Base-by-base conservation (phyloP, 2,113 vertebrate genomes). In the Anseranas semipalmata region DNA sequence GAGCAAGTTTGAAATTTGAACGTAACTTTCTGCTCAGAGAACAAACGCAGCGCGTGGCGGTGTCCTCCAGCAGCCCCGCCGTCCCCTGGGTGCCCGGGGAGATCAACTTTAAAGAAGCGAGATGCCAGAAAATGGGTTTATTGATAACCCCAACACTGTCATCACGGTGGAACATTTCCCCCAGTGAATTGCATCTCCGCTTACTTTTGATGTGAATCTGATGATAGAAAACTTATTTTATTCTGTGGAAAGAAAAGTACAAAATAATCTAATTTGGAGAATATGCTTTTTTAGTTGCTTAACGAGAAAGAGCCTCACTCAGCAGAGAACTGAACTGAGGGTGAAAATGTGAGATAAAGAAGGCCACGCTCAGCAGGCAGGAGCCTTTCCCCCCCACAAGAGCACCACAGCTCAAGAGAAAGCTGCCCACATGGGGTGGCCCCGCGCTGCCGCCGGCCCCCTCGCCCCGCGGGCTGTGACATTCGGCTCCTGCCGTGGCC, bases 41-140 rank as follows among this genome's bases (percentile, higher is more conserved):
- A 33, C 6, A 16, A 65, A 24, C 15, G 2, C 24, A 4, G 6
- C 0, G 11, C 2, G 8, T 21, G 27, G 45, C 45, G 4, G 48
- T 4, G 24, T 41, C 72, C 79, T 30, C 50, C 50, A 5, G 63
- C 65, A 85, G 41, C 73, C 43, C 55, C 19, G 30, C 45, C 71
- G 19, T 28, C 56, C 85, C 89, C 5, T 7, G 65, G 58, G 53
- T 53, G 55, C 37, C 12, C 33, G 77, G 58, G 25, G 77, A 70
- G 35, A 10, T 10, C 67, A 33, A 6, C 79, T 46, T 83, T 46
- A 50, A 81, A 66, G 73, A 84, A 45, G 28, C 16, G 27, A 33
- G 43, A 82, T 8, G 7, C n/a, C 74, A 37, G 22, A 43, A 79
- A 58, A 33, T 67, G 33, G 46, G 10, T 50, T 46, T 70, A 24